These are phyloP conservation scores for Oasisia sp. DNA, from an alignment of 2,888 invertebrate genomes.

Conservation along the genomic window DNA sequence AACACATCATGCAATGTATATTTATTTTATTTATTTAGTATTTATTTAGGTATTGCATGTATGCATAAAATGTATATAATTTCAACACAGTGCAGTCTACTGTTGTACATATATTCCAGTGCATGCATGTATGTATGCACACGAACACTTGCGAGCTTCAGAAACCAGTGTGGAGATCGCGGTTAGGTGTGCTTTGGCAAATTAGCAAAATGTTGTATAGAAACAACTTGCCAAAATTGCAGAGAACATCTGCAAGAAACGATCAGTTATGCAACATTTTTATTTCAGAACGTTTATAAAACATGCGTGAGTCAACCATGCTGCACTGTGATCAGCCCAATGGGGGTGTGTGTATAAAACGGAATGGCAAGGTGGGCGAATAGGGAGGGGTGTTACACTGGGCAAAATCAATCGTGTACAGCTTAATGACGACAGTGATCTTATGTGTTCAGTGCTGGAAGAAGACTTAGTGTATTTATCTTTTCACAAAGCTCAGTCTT, in stretches of 20 bases:
- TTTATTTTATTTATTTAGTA: too few species aligned
- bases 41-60: too few species aligned
- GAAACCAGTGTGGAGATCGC: background rate
- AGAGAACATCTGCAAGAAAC: background rate
- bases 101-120: background rate
- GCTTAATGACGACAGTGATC: background rate
- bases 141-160: background rate
- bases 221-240: background rate
- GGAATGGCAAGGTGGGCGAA: background rate
- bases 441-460: background rate
- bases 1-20: too few species aligned
- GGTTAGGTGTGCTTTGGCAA: background rate
- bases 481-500: background rate
- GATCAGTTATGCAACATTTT: background rate
- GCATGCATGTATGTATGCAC: background rate
- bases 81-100: background rate
- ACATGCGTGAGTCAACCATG: background rate
- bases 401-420: conserved; percentile 5
- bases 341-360: background rate
- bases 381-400: background rate
- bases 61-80: background rate
- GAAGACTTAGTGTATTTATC: background rate
- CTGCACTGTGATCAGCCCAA: conserved; percentile 13
- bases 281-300: background rate
- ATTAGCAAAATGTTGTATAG: background rate